phyloP scores from a whole-genome alignment of 2,113 vertebrate genomes.

The Drymodes brunneopygia region DNA sequence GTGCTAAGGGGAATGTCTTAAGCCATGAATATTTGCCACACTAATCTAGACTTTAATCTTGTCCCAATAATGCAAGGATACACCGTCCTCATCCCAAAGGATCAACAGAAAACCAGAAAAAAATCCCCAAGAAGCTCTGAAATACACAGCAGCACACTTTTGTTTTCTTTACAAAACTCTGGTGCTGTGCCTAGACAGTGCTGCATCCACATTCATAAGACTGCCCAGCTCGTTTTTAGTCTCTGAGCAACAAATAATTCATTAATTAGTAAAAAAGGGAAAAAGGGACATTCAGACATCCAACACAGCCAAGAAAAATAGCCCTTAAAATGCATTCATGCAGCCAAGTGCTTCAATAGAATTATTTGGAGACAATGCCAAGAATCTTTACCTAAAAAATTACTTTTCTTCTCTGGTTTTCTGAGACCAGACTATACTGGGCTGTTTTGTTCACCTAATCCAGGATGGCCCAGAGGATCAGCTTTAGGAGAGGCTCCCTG shows the following conservation, averaged over 20 bases:
- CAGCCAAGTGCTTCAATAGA: background rate
- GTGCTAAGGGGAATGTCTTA: background rate
- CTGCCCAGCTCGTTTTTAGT: background rate
- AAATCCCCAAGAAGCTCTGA: background rate
- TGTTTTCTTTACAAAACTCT: background rate
- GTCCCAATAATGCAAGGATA: background rate
- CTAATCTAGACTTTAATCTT: background rate
- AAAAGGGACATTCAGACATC: background rate
- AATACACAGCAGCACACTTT: background rate
- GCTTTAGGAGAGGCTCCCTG: background rate
- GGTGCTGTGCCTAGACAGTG: background rate
- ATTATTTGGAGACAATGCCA: background rate
- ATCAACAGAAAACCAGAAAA: background rate
- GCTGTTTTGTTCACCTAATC: background rate
- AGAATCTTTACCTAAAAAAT: background rate
- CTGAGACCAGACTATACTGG: background rate
- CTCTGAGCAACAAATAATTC: slow-evolving; percentile 6
- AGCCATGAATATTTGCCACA: background rate
- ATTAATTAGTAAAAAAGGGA: background rate
- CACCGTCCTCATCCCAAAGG: background rate
- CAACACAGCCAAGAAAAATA: background rate
- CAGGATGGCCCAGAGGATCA: background rate
- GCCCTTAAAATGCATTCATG: background rate
- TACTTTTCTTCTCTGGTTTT: background rate
- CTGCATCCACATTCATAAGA: background rate